Conservation (phyloP, 2,797 vertebrate species). For the Falco naumanni region DNA sequence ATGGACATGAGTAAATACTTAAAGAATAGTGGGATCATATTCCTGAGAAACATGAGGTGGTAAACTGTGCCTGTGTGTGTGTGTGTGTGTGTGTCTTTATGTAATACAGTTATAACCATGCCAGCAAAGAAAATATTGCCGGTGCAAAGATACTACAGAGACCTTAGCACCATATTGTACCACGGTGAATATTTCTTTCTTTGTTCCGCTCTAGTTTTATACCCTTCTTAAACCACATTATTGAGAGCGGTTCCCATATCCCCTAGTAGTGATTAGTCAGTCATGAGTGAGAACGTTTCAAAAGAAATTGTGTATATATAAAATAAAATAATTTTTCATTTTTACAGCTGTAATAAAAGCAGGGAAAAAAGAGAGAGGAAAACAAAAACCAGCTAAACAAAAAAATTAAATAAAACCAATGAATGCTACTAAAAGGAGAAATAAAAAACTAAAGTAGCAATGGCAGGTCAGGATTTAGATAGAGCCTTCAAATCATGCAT, state of each 20-base stretch:
- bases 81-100: not conserved
- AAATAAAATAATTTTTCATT: conserved; percentile 46
- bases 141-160: not conserved
- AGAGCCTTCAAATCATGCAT: conserved; percentile 23
- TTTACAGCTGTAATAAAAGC: conserved; percentile 49
- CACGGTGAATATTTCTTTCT: conserved; percentile 38
- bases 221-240: conserved; percentile 43
- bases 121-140: conserved; percentile 26
- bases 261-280: conserved; percentile 54
- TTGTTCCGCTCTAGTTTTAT: conserved; percentile 16
- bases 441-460: conserved; percentile 31
- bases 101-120: not conserved
- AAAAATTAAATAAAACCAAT: not conserved
- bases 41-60: not conserved
- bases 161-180: not conserved
- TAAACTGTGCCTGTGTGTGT: not conserved
- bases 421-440: conserved; percentile 43
- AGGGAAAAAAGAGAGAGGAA: not conserved
- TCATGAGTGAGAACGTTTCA: conserved; percentile 40
- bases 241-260: conserved; percentile 34
- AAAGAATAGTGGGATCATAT: not conserved
- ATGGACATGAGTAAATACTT: not conserved
- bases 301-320: conserved; percentile 37
- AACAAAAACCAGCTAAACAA: not conserved
- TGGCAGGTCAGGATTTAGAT: conserved; percentile 22